These are phyloP conservation scores for Pipistrellus nathusii DNA, from an alignment of 2,797 vertebrate genomes.

Conservation along the genomic window DNA sequence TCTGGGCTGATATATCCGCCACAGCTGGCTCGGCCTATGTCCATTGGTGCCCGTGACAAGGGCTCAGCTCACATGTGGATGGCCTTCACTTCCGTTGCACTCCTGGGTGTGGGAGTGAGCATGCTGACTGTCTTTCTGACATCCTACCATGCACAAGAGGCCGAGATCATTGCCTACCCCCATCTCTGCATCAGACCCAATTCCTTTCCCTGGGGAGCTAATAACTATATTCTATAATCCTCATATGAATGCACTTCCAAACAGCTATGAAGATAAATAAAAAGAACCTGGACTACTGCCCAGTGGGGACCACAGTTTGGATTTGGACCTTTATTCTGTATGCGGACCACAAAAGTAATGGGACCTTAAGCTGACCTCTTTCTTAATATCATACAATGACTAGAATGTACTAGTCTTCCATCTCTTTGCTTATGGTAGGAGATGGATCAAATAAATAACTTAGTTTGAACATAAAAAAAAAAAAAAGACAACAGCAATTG, in stretches of 20 bases:
- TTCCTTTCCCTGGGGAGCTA: background rate
- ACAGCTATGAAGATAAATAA: background rate
- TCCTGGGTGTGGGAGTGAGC: constrained; percentile 86
- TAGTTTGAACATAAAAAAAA: background rate
- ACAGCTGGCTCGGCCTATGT: constrained; percentile 64
- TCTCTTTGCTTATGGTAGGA: background rate
- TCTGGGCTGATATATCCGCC: constrained; percentile 60
- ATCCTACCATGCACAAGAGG: background rate
- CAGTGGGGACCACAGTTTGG: too few species aligned
- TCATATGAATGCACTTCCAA: background rate
- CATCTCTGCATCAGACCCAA: background rate
- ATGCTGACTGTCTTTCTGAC: background rate
- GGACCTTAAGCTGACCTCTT: background rate
- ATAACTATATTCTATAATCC: background rate
- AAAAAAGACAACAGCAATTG: background rate
- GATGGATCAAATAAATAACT: background rate
- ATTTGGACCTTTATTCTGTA: background rate
- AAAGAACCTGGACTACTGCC: too few species aligned
- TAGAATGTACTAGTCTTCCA: background rate
- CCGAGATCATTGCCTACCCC: background rate
- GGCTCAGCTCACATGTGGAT: constrained; percentile 92
- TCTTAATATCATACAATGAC: background rate
- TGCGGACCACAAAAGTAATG: background rate
- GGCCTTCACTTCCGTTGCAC: constrained; percentile 91
- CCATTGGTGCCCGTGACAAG: constrained; percentile 74